Evolutionary conservation across 2,797 vertebrate species (phyloP).

Genomic region (Caiman crocodilus): DNA sequence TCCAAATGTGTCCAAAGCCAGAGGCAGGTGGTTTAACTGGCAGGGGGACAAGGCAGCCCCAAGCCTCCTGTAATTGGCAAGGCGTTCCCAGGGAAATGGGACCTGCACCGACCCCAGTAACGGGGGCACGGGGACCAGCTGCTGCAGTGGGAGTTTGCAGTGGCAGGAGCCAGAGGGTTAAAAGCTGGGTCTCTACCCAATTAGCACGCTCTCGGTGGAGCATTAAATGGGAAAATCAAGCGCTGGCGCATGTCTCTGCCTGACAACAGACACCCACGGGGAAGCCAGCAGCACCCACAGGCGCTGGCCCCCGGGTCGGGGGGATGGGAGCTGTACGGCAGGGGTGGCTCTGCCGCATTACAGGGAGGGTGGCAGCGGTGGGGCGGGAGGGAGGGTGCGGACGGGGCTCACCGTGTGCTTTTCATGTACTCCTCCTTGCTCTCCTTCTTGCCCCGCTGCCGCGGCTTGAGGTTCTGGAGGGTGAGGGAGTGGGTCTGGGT

Average conservation of each 20-base stretch:
- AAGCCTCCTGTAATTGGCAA: neutral
- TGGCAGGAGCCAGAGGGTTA: neutral
- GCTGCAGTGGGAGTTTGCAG: neutral
- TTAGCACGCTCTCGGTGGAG: neutral
- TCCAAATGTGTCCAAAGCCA: neutral
- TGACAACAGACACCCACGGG: neutral
- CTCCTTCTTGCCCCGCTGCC: constrained; percentile 97
- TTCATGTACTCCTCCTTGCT: constrained; percentile 97
- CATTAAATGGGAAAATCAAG: neutral
- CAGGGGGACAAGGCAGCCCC: neutral
- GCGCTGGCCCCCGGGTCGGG: too few species aligned
- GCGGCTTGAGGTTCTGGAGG: constrained; percentile 97
- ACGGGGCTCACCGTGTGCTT: constrained; percentile 91
- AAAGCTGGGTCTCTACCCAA: neutral
- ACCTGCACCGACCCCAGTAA: neutral
- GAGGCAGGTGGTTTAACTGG: neutral
- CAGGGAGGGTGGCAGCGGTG: accelerated
- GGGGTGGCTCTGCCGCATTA: too few species aligned
- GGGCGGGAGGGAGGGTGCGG: neutral
- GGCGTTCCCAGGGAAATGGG: neutral
- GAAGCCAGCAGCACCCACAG: neutral
- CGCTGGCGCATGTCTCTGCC: neutral
- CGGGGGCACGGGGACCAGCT: neutral
- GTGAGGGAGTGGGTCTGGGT: constrained; percentile 98
- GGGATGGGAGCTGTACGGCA: neutral